A percentile compares a stretch with the other conserved stretches of the same genome.
These are phyloP conservation scores for Phalacrocorax pelagicus DNA, from an alignment of 2,113 vertebrate genomes.

Conservation along the genomic window DNA sequence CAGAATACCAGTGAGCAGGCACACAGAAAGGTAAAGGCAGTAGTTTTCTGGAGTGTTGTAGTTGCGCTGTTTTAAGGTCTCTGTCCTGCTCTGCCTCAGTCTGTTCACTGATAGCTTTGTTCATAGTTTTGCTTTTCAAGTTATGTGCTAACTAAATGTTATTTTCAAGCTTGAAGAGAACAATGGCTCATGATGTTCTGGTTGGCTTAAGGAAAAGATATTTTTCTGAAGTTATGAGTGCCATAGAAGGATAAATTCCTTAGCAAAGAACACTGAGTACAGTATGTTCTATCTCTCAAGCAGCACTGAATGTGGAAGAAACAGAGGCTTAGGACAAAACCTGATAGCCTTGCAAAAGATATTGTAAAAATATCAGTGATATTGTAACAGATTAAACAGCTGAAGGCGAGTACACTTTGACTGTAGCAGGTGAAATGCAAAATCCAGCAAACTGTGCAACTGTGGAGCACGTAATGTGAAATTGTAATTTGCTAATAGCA, in stretches of 20 bases:
- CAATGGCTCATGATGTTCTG: neutral
- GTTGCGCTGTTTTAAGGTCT: neutral
- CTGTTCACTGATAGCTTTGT: neutral
- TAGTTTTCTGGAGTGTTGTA: neutral
- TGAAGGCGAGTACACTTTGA: neutral
- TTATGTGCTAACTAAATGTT: neutral
- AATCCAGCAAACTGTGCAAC: neutral
- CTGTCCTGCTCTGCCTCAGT: neutral
- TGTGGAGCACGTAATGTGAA: fast-evolving
- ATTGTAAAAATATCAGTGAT: neutral
- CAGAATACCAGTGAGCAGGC: neutral
- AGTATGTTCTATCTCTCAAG: neutral
- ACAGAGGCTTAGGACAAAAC: neutral
- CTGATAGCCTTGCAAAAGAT: neutral
- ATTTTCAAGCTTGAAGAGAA: neutral
- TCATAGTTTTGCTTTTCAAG: neutral
- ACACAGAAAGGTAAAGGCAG: neutral
- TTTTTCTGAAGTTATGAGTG: neutral
- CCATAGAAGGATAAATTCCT: neutral
- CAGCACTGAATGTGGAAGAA: neutral
- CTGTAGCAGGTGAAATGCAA: neutral
- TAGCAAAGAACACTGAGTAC: neutral
- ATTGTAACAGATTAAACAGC: neutral
- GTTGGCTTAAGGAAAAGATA: neutral
- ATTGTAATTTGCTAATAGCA: neutral